Evolutionary conservation across 2,113 vertebrate species (phyloP).

Genomic region (Clarias batrachus): DNA sequence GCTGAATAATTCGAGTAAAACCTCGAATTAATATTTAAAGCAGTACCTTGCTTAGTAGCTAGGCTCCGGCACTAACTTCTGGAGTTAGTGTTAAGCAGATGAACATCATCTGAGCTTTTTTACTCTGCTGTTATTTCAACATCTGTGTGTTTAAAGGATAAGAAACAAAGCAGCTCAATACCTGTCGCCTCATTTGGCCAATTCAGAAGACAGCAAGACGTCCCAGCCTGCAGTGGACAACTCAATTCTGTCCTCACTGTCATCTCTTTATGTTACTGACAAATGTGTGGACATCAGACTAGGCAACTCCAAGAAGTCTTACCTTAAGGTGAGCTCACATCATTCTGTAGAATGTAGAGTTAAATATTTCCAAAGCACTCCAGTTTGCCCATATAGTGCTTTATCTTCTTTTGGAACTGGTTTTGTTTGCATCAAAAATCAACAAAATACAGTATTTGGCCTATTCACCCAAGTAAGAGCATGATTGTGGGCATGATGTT

Average conservation of each 20-base stretch:
- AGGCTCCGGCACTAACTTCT: neutral
- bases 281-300: constrained; percentile 77
- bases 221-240: constrained; percentile 74
- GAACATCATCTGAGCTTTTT: neutral
- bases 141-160: constrained; percentile 70
- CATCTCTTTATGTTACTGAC: constrained; percentile 77
- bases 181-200: constrained; percentile 76
- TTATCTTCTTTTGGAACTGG: neutral
- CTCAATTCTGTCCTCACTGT: constrained; percentile 68
- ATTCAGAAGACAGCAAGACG: constrained; percentile 65
- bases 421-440: neutral
- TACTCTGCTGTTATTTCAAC: neutral
- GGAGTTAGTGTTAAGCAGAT: neutral
- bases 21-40: neutral
- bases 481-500: neutral
- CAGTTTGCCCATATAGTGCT: neutral
- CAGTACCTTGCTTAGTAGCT: neutral
- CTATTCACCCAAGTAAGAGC: neutral
- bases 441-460: neutral
- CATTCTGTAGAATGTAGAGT: neutral
- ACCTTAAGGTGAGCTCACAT: constrained; percentile 82
- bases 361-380: neutral
- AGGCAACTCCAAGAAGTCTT: constrained; percentile 76
- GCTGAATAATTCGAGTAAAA: neutral
- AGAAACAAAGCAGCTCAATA: constrained; percentile 81